Base-by-base conservation (phyloP, 2,797 vertebrate species). In the Falco rusticolus region DNA sequence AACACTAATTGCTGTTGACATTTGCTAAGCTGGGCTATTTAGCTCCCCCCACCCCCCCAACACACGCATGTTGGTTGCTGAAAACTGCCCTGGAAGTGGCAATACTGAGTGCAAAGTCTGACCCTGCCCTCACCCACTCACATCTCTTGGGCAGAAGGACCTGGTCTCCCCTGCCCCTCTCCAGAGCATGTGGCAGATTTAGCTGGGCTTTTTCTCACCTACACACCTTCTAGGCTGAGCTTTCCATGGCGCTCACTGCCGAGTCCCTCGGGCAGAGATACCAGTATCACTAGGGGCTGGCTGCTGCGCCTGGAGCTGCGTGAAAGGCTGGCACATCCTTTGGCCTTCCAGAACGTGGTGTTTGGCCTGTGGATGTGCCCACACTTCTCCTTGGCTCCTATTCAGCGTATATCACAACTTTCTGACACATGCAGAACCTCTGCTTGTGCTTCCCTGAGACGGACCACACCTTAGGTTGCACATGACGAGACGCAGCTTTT, bases 1-100 rank as follows among this genome's bases (percentile, higher is more conserved):
- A 79, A 39, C 89, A 56, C 81, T 97, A 94, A 97, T 97, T 88
- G 95, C 92, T 90, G 96, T 60, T 97, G 92, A 96, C 97, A 93
- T 91, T 57, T 47, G 59, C 91, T 74, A 2, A 84, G 79, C 94
- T 22, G 84, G 84, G 79, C 18, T 48, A 18, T 39, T 63, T 83
- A 34, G 68, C 63, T 37, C 15, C 34, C 56, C 76, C 25, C 43
- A 14, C 41, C 34, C 5, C 3, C 37, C 47, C 47, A 31, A 16
- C 70, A 31, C 21, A 4, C 18, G 11, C 43, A 3, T 2, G 1
- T 9, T 41, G 68, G 60, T 85, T 6, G 37, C 41, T 41, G 78
- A 83, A 51, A 47, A 28, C 48, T 48, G 28, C 87, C 59, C 78
- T 68, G 77, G 65, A 48, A 81, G 84, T 3, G 82, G 61, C 59